These are phyloP conservation scores for Noctua comes DNA, from an alignment of 2,888 invertebrate species.

Conservation along the genomic window DNA sequence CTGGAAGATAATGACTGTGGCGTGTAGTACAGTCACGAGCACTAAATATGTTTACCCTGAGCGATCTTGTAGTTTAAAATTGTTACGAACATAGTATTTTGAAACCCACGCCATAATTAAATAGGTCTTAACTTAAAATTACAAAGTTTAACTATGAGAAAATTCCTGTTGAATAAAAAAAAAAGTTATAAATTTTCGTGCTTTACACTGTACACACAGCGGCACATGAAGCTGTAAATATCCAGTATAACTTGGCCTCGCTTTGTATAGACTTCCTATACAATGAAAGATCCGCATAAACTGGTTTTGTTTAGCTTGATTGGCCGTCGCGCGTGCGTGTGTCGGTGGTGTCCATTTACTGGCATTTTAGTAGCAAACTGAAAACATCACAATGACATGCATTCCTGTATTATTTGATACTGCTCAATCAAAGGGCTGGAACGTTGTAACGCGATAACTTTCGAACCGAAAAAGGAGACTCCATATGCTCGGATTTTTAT, in stretches of 20 bases:
- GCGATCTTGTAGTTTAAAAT: background rate
- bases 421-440: background rate
- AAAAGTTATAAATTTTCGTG: too few relatives aligned
- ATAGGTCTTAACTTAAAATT: background rate
- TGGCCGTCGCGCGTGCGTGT: too few relatives aligned
- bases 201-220: too few relatives aligned
- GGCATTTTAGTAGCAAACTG: conserved; percentile 5
- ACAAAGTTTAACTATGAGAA: background rate
- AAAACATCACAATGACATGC: conserved; percentile 7
- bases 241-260: too few relatives aligned
- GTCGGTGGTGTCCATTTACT: conserved; percentile 22
- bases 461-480: background rate
- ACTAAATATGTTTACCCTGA: background rate
- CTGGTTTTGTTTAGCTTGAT: too few relatives aligned
- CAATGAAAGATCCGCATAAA: too few relatives aligned
- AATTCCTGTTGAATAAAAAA: background rate
- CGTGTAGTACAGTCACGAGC: background rate
- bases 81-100: background rate
- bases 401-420: conserved; percentile 26
- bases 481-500: too few relatives aligned
- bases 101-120: background rate
- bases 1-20: too few relatives aligned
- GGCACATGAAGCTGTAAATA: too few relatives aligned
- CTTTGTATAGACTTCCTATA: too few relatives aligned
- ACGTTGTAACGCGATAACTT: conserved; percentile 2